Evolutionary conservation across 1,140 invertebrate species (phyloP), one percentile per base, ranked within the genome.

Genomic region (Drosophila cardini): DNA sequence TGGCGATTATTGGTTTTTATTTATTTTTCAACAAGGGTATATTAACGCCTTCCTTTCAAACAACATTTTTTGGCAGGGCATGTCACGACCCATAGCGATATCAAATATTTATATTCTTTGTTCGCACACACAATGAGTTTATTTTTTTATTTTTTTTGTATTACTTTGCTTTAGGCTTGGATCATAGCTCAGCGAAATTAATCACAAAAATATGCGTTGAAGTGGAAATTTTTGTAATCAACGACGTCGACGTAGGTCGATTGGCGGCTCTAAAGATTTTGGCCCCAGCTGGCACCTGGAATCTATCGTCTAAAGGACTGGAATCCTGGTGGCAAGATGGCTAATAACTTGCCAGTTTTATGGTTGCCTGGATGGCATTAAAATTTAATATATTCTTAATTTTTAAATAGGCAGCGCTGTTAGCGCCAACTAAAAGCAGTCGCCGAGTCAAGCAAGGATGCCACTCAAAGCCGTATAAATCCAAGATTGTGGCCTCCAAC

Each of bases 381-480:
- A 79, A 69, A 72, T 79, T 86, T 72, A 89, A 86, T 71, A 83
- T 62, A 80, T 89, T 86, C 81, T 87, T 86, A 86, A 86, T 86
- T 86, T 87, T 87, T 86, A 86, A 86, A 86, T 82, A 86, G 83
- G 75, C 82, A 56, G 36, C 72, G 46, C 55, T 36, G 61, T 10
- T 52, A 57, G 61, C 61, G 18, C 40, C 36, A 77, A 61, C 77
- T 74, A 73, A 71, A 64, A 56, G 70, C 58, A 52, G 40, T 32
- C 42, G 34, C 40, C 60, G 36, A 42, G 57, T 48, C 50, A 53
- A 45, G 4, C 53, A 70, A 62, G 62, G 83, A 67, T 70, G 83
- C 83, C 83, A 86, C 83, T 86, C 76, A 80, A 86, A 83, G 83
- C 80, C 72, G 79, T 86, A 86, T 86, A 86, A 86, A 86, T 86